Percentiles rank a stretch among this genome's conserved stretches.
phyloP scores from a whole-genome alignment of 2,797 vertebrate species.

The Enteromius anoplus region DNA sequence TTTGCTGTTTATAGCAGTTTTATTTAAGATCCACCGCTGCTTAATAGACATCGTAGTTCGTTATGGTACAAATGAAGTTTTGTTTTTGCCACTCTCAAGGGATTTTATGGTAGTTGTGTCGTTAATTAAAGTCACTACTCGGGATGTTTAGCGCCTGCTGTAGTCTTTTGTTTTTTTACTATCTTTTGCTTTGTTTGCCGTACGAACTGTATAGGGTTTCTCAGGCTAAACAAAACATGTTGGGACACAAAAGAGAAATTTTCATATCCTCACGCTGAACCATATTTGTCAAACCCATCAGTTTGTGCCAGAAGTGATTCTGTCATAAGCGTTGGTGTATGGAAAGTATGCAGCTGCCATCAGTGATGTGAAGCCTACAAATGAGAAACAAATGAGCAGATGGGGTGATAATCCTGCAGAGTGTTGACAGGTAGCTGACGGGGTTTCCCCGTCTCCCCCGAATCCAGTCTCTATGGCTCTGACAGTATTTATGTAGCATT shows the following conservation, averaged over 20 bases:
- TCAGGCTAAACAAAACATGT: slow-evolving; percentile 28
- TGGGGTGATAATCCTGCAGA: slow-evolving; percentile 51
- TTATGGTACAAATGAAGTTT: not conserved
- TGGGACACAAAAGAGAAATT: not conserved
- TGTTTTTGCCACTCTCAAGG: not conserved
- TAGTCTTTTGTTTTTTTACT: not conserved
- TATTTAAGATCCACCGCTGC: not conserved
- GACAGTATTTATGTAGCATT: slow-evolving; percentile 63
- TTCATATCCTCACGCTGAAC: not conserved
- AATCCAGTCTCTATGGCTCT: slow-evolving; percentile 11
- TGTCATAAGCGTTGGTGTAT: slow-evolving; percentile 10
- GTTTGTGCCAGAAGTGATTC: slow-evolving; percentile 12
- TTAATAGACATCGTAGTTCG: not conserved
- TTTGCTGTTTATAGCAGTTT: not conserved
- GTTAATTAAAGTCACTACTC: not conserved
- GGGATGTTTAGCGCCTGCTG: not conserved
- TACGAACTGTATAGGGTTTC: not conserved
- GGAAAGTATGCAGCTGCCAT: slow-evolving; percentile 46
- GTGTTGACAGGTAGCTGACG: slow-evolving; percentile 49
- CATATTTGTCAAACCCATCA: slow-evolving; percentile 25
- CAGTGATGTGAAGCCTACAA: slow-evolving; percentile 58
- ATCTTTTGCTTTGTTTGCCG: not conserved
- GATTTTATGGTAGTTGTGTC: not conserved
- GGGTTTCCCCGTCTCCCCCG: slow-evolving; percentile 31
- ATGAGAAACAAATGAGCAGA: slow-evolving; percentile 36